These are phyloP conservation scores for Drosophila kuntzei DNA, from an alignment of 2,888 invertebrate genomes.

Conservation along the genomic window DNA sequence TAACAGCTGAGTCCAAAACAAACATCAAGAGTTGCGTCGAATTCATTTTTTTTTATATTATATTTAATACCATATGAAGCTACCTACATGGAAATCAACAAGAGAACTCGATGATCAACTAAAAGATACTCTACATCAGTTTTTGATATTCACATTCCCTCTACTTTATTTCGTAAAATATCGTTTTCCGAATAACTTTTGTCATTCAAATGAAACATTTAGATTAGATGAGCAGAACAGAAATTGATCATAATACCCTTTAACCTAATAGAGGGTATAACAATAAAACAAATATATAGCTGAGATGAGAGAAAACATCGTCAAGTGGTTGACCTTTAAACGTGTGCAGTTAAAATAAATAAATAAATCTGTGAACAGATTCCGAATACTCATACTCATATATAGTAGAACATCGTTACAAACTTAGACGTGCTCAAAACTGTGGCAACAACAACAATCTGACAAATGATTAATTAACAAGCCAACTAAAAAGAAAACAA, in stretches of 20 bases:
- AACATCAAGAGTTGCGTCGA: constrained; percentile 29
- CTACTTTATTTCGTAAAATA: not conserved
- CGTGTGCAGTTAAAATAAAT: constrained; percentile 62
- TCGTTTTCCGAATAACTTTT: not conserved
- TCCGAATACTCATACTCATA: constrained; percentile 17
- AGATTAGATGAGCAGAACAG: not conserved
- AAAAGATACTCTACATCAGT: not conserved
- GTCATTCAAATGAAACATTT: not conserved
- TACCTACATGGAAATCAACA: constrained; percentile 7
- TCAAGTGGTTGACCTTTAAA: constrained; percentile 74
- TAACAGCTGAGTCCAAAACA: constrained; percentile 21
- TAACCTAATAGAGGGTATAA: not conserved
- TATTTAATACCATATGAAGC: constrained; percentile 31
- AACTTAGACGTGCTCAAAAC: constrained; percentile 31
- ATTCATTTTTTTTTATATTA: constrained; percentile 14
- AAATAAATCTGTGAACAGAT: constrained; percentile 58
- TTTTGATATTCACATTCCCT: not conserved
- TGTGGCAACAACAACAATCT: constrained; percentile 20
- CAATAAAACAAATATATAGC: constrained; percentile 22
- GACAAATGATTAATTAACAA: constrained; percentile 73
- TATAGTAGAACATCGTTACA: constrained; percentile 39
- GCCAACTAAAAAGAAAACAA: constrained; percentile 38
- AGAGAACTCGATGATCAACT: not conserved
- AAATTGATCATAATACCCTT: not conserved
- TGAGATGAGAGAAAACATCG: constrained; percentile 18